Conservation (phyloP, 2,888 invertebrate species). For the Urechis unicinctus region DNA sequence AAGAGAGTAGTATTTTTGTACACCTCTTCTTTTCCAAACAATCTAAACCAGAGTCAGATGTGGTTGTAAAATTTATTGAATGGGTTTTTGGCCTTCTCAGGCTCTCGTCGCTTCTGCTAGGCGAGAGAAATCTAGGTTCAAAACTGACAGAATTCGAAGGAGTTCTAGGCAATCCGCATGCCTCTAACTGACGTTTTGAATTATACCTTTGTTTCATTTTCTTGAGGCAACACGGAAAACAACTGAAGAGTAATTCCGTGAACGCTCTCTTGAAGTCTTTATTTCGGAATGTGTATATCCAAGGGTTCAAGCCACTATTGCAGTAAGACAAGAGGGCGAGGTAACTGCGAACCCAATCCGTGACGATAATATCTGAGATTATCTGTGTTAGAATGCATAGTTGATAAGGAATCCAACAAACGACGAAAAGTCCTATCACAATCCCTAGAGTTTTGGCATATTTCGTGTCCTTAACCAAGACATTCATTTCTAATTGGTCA, state of each 20-base stretch:
- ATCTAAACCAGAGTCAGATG: no score
- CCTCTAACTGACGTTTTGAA: no score
- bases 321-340: slow-evolving; percentile 58
- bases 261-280: slow-evolving; percentile 60
- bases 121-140: no score
- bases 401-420: slow-evolving; percentile 62
- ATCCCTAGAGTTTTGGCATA: slow-evolving; percentile 61
- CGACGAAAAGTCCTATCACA: slow-evolving; percentile 60
- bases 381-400: slow-evolving; percentile 45
- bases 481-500: slow-evolving; percentile 27
- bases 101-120: no score
- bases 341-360: slow-evolving; percentile 56
- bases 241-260: slow-evolving; percentile 12
- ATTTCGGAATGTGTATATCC: slow-evolving; percentile 63
- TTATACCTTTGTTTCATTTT: no score
- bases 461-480: slow-evolving; percentile 49
- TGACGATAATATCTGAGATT: slow-evolving; percentile 48
- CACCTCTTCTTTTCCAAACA: no score
- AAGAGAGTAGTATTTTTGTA: no score
- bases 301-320: slow-evolving; percentile 61
- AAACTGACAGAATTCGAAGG: no score
- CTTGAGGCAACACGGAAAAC: background rate
- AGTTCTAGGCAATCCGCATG: no score
- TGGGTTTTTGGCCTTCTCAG: no score
- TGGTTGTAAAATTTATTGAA: no score